A percentile compares a stretch with the other conserved stretches of the same genome.
These are phyloP conservation scores for Heliconius charithonia DNA, from an alignment of 2,888 invertebrate species.

Conservation along the genomic window DNA sequence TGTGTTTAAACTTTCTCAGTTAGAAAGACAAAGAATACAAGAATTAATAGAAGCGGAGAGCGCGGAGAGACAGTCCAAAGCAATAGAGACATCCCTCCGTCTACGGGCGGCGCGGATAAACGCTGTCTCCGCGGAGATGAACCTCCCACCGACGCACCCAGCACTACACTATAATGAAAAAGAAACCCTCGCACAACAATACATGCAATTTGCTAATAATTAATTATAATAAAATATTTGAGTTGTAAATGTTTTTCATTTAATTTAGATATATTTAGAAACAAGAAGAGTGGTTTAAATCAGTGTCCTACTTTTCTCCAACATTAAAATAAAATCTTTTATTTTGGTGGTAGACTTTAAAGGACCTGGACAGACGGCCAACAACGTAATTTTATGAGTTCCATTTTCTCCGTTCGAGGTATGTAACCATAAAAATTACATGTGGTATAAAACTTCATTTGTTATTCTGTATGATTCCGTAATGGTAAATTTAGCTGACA, in stretches of 20 bases:
- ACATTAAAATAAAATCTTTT: too few species aligned
- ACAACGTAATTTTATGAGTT: too few species aligned
- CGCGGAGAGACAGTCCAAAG: conserved; percentile 54
- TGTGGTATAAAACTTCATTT: too few species aligned
- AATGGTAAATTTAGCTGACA: too few species aligned
- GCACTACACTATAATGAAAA: conserved; percentile 58
- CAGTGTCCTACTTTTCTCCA: too few species aligned
- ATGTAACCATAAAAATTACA: too few species aligned
- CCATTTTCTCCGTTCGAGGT: too few species aligned
- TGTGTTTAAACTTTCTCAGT: conserved; percentile 51
- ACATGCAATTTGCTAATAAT: conserved; percentile 51
- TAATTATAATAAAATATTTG: conserved; percentile 1
- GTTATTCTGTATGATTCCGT: too few species aligned
- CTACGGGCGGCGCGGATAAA: conserved; percentile 69
- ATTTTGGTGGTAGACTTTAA: too few species aligned
- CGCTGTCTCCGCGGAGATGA: conserved; percentile 60
- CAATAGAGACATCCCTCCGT: conserved; percentile 60
- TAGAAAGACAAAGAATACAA: conserved; percentile 70
- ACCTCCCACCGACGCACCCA: conserved; percentile 63
- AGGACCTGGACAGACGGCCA: too few species aligned
- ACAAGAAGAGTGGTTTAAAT: too few species aligned
- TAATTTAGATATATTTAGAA: too few species aligned
- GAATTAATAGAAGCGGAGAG: conserved; percentile 61
- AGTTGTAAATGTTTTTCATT: not conserved
- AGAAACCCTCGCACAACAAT: conserved; percentile 61